phyloP scores from a whole-genome alignment of 2,797 vertebrate species.

The Sebastes reedi region DNA sequence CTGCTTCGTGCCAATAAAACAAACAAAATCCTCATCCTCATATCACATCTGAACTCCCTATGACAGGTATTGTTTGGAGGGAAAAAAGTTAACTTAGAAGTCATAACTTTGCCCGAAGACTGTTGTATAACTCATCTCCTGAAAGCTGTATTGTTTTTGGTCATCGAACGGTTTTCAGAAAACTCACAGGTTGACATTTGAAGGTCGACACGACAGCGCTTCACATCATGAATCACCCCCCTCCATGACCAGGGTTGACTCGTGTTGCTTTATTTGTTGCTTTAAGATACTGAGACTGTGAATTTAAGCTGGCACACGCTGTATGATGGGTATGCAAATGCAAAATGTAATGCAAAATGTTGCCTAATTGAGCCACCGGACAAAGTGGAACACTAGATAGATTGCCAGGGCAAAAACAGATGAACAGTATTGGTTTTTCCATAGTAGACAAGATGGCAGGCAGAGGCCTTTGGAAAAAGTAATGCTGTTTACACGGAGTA shows the following conservation, averaged over 20 bases:
- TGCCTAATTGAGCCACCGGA: conserved; percentile 30
- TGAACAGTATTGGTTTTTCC: conserved; percentile 73
- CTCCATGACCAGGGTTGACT: background rate
- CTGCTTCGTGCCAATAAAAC: background rate
- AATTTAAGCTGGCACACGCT: background rate
- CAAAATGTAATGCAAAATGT: conserved; percentile 2
- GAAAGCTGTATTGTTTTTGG: background rate
- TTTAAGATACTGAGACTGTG: background rate
- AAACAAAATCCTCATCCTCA: background rate
- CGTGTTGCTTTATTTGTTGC: background rate
- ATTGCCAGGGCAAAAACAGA: conserved; percentile 44
- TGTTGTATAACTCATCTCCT: background rate
- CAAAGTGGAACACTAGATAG: conserved; percentile 60
- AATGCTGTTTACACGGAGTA: conserved; percentile 43
- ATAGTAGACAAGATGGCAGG: conserved; percentile 45
- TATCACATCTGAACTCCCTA: background rate
- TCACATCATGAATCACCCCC: conserved; percentile 27
- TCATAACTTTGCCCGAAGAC: background rate
- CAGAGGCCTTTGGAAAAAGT: conserved; percentile 51
- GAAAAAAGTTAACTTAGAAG: background rate
- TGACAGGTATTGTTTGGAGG: background rate
- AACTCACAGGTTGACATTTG: conserved; percentile 28
- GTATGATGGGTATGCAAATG: background rate
- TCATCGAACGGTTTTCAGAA: background rate
- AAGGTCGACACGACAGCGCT: background rate